Evolutionary conservation across 30 jellyfish, hydroid and myxozoan genomes (phyloP).

Genomic region (Haliclystus octoradiatus): DNA sequence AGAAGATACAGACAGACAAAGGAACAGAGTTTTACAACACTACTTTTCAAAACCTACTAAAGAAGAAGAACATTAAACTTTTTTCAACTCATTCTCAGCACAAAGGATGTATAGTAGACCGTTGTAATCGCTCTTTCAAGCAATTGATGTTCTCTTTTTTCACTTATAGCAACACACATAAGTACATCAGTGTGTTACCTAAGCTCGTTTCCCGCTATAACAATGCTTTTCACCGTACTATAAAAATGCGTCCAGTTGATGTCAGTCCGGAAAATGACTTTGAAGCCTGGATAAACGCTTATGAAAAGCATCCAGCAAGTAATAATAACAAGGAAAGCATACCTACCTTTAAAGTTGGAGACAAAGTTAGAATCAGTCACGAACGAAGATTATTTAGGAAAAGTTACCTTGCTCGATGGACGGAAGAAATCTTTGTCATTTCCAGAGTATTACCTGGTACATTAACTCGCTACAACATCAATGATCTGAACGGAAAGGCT

Average conservation of each 20-base stretch:
- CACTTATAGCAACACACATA: constrained; percentile 1
- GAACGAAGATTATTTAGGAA: constrained; percentile 24
- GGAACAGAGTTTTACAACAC: constrained; percentile 21
- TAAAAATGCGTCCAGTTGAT: constrained; percentile 16
- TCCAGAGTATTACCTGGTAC: background rate
- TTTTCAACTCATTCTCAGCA: constrained; percentile 9
- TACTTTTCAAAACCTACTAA: background rate
- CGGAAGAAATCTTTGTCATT: constrained; percentile 30
- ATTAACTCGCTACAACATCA: constrained; percentile 3
- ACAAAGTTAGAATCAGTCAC: constrained; percentile 15
- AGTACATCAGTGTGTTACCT: constrained; percentile 7
- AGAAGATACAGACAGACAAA: constrained; percentile 13
- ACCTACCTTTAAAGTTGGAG: constrained; percentile 4
- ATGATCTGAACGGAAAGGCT: constrained; percentile 20
- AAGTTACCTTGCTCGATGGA: constrained; percentile 14
- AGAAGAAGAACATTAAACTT: background rate
- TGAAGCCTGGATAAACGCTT: constrained; percentile 1
- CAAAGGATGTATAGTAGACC: constrained; percentile 30
- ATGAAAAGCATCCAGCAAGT: background rate
- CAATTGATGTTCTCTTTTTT: constrained; percentile 8
- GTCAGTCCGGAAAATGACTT: constrained; percentile 14
- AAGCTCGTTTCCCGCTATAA: constrained; percentile 16
- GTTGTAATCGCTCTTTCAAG: constrained; percentile 23
- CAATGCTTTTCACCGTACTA: constrained; percentile 30
- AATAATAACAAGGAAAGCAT: background rate